Base-by-base conservation (phyloP, 2,888 invertebrate species). In the Nemoura dubitans region DNA sequence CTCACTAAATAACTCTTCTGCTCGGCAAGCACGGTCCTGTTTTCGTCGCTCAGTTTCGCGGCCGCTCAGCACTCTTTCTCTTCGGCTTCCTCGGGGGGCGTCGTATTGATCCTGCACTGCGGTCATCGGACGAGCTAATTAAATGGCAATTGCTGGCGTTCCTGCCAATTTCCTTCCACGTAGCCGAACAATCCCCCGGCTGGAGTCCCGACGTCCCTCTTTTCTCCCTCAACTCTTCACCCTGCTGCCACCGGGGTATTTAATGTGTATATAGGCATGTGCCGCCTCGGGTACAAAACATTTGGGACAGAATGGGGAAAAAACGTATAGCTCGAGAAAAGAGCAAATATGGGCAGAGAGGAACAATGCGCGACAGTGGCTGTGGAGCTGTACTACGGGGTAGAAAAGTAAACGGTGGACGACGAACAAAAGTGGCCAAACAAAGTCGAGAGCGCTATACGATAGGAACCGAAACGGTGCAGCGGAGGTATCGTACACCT, bases 111-210 rank as follows among this genome's bases (percentile, higher is more conserved):
- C 87, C 80, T 82, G 80, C 87, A 86, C n/a, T n/a, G n/a, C 87
- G 87, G 87, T 87, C 87, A 87, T 86, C 86, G 87, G 86, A 86
- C 87, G 84, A 80, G 87, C 87, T 87, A 87, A 87, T 87, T 87
- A 87, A 87, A 87, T 87, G 86, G 87, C 87, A 87, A 87, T 87
- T 87, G 87, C 87, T 81, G n/a, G 85, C 85, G 86, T 76, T 85
- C 86, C 83, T 87, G 85, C 86, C n/a, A 87, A 87, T 86, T 87
- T 87, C 87, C 86, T 87, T 87, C 86, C 87, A 84, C 84, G 84
- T 84, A 84, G 59, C 27, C 84, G 84, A 84, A 28, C 84, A 83
- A 29, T 28, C 84, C 83, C 84, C 84, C 27, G 2, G 21, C 84
- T 43, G 16, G 30, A 29, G 59, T n/a, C 28, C 27, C 26, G 36